These are phyloP conservation scores for Bellardia pandia DNA, from an alignment of 2,888 invertebrate genomes.

Conservation along the genomic window DNA sequence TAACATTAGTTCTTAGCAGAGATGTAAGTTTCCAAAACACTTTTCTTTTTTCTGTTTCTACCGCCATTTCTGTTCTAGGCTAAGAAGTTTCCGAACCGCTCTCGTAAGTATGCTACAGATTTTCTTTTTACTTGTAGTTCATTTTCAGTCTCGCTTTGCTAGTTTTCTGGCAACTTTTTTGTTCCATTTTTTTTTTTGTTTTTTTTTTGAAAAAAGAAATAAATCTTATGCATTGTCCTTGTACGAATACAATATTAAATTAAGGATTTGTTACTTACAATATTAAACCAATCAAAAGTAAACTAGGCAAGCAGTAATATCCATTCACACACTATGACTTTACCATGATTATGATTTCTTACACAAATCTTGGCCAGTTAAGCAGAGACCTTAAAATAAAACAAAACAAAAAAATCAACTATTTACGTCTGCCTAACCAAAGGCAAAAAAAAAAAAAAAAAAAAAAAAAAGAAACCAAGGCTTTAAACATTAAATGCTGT, in stretches of 20 bases:
- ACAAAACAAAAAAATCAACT: background rate
- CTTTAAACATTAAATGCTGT: slow-evolving; percentile 53
- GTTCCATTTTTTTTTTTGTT: background rate
- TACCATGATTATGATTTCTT: slow-evolving; percentile 66
- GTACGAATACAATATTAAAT: slow-evolving; percentile 56
- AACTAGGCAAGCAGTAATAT: slow-evolving; percentile 32
- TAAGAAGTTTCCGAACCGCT: no score
- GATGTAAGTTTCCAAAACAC: no score
- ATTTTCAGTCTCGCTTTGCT: slow-evolving; percentile 18
- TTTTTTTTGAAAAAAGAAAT: background rate
- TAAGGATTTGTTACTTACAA: slow-evolving; percentile 59
- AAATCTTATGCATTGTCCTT: slow-evolving; percentile 52
- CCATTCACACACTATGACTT: slow-evolving; percentile 52
- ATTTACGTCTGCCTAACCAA: slow-evolving; percentile 11
- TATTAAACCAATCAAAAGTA: slow-evolving; percentile 62
- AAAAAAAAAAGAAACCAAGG: no score
- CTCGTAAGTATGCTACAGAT: background rate
- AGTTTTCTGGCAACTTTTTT: slow-evolving; percentile 18
- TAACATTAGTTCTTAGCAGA: no score
- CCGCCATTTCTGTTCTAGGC: no score
- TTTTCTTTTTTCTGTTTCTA: no score
- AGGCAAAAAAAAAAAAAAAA: slow-evolving; percentile 24
- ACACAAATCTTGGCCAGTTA: slow-evolving; percentile 64
- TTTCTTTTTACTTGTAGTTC: background rate
- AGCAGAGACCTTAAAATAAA: slow-evolving; percentile 29